Percentiles rank a stretch among this genome's conserved stretches.
Evolutionary conservation across 2,113 vertebrate species (phyloP).

Genomic region (Channa argus): DNA sequence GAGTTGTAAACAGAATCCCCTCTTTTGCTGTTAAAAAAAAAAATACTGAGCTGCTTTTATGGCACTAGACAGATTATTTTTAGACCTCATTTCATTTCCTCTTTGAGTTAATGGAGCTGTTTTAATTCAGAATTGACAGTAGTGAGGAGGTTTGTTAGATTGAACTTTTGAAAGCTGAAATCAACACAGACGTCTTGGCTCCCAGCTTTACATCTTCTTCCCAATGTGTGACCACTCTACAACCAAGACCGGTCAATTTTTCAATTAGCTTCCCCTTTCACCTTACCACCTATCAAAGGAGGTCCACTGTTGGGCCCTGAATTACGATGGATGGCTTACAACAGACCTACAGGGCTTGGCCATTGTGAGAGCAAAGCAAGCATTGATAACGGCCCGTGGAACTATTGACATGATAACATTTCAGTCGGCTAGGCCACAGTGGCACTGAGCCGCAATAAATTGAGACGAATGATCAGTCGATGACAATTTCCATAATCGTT

Average conservation of each 20-base stretch:
- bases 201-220: conserved; percentile 21
- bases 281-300: conserved; percentile 54
- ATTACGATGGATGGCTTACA: conserved; percentile 68
- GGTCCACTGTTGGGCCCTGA: conserved; percentile 65
- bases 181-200: conserved; percentile 20
- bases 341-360: conserved; percentile 53
- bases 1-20: conserved; percentile 23
- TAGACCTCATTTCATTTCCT: conserved; percentile 23
- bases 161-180: conserved; percentile 17
- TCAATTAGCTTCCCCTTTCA: conserved; percentile 74
- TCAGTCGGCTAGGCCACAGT: conserved; percentile 71
- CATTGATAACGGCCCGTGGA: conserved; percentile 72
- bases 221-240: conserved; percentile 26
- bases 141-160: conserved; percentile 13
- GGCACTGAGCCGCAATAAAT: conserved; percentile 85
- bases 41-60: not conserved
- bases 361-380: conserved; percentile 72
- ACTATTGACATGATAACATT: conserved; percentile 83
- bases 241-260: conserved; percentile 57
- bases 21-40: conserved; percentile 14
- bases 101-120: conserved; percentile 17
- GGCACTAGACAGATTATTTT: conserved; percentile 15
- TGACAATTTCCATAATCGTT: conserved; percentile 92
- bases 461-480: conserved; percentile 90
- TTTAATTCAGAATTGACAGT: conserved; percentile 33